A percentile compares a stretch with the other conserved stretches of the same genome.
These are phyloP conservation scores for Euproctis similis DNA, from an alignment of 2,888 invertebrate species.

Conservation along the genomic window DNA sequence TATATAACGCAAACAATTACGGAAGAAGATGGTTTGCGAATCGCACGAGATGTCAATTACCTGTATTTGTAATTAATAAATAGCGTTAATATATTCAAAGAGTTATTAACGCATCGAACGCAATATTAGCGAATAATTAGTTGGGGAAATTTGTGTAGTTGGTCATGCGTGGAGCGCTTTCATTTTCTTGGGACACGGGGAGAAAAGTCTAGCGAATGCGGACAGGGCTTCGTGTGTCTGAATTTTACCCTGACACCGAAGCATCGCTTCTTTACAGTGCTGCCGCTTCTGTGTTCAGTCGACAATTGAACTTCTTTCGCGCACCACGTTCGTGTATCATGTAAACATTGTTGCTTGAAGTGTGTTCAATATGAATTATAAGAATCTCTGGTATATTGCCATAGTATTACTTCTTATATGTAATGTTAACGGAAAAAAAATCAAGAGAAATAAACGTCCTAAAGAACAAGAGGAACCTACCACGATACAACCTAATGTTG, in stretches of 20 bases:
- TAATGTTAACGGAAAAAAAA: constrained; percentile 41
- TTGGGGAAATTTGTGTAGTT: constrained; percentile 59
- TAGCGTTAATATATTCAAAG: constrained; percentile 34
- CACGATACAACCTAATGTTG: constrained; percentile 56
- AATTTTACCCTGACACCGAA: constrained; percentile 23
- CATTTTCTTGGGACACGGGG: constrained; percentile 63
- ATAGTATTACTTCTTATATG: constrained; percentile 35
- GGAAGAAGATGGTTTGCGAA: constrained; percentile 47
- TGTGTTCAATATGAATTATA: constrained; percentile 50
- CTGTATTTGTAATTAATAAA: no score
- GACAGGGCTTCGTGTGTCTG: no score
- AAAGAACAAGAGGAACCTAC: constrained; percentile 45
- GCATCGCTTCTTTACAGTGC: constrained; percentile 28
- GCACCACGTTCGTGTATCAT: constrained; percentile 55
- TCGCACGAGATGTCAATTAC: constrained; percentile 41
- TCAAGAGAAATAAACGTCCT: constrained; percentile 43
- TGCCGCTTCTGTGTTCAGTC: constrained; percentile 43
- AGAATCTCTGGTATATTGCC: constrained; percentile 40
- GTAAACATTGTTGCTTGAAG: constrained; percentile 43
- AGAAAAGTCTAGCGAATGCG: constrained; percentile 27
- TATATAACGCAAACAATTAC: constrained; percentile 5
- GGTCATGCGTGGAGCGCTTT: constrained; percentile 66
- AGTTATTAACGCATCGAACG: constrained; percentile 48
- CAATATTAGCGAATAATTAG: constrained; percentile 54
- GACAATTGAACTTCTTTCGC: constrained; percentile 47